phyloP scores from a whole-genome alignment of 2,797 vertebrate species.

The Acropternis orthonyx region DNA sequence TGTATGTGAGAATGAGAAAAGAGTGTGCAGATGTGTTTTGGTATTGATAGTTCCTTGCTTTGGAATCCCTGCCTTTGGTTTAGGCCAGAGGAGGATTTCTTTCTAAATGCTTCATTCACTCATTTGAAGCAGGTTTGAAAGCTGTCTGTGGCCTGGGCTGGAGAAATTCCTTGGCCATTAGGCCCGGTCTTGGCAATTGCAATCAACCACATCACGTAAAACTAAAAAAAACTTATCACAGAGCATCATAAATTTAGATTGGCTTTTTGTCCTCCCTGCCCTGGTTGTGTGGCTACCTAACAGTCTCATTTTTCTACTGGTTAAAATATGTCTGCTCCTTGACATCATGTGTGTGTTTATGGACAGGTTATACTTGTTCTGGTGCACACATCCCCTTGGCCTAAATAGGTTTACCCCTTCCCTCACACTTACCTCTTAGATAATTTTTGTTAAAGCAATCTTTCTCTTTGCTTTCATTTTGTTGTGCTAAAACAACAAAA shows the following conservation, averaged over 20 bases:
- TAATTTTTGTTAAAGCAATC: not conserved
- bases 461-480: not conserved
- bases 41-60: not conserved
- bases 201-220: not conserved
- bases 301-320: not conserved
- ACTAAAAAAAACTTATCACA: not conserved
- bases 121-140: not conserved
- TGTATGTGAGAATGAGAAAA: not conserved
- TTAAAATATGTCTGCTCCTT: not conserved
- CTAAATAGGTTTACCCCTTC: not conserved
- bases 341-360: not conserved
- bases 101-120: not conserved
- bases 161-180: not conserved
- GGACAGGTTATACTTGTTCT: not conserved
- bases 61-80: not conserved
- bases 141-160: not conserved
- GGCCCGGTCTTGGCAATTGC: not conserved
- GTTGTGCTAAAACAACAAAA: not conserved
- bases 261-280: not conserved
- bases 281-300: not conserved
- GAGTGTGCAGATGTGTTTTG: not conserved
- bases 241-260: not conserved
- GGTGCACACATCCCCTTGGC: not conserved
- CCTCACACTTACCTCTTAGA: not conserved
- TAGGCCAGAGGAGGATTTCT: not conserved